Evolutionary conservation across 2,113 vertebrate species (phyloP).

Genomic region (Daboia siamensis): DNA sequence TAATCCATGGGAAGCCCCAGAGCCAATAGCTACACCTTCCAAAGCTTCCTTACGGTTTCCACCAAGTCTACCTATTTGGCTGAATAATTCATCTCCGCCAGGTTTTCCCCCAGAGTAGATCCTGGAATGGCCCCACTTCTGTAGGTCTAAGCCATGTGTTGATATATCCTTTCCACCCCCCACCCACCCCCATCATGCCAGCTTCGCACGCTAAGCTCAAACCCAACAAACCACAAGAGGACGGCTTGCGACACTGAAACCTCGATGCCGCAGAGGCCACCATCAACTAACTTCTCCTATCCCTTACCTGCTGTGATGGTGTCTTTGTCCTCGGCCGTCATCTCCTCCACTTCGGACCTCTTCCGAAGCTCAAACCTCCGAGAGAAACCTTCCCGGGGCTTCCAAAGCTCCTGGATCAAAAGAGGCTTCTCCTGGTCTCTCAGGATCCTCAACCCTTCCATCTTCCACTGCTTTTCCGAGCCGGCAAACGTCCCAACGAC

Average conservation of each 20-base stretch:
- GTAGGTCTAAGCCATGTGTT: not conserved
- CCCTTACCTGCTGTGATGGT: conserved; percentile 89
- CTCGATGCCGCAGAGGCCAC: fast-evolving
- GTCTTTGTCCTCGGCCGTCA: conserved; percentile 87
- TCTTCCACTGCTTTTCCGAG: conserved; percentile 76
- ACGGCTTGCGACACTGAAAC: not conserved
- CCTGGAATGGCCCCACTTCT: not conserved
- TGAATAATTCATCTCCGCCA: not conserved
- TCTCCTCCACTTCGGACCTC: conserved; percentile 84
- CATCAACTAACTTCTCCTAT: not conserved
- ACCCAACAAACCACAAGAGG: not conserved
- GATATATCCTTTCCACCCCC: not conserved
- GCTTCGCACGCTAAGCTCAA: not conserved
- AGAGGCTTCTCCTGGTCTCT: conserved; percentile 90
- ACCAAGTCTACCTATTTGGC: not conserved
- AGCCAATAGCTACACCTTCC: not conserved
- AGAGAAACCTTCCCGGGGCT: conserved; percentile 88
- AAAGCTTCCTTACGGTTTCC: not conserved
- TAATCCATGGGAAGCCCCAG: not conserved
- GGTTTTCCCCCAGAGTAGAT: not conserved
- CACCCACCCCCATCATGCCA: not conserved
- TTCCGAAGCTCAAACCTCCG: conserved; percentile 87
- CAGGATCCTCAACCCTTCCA: conserved; percentile 81
- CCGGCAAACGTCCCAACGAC: conserved; percentile 84
- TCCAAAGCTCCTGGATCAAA: conserved; percentile 92